These are phyloP conservation scores for Gulo gulo DNA, from an alignment of 2,113 vertebrate species.

Conservation along the genomic window DNA sequence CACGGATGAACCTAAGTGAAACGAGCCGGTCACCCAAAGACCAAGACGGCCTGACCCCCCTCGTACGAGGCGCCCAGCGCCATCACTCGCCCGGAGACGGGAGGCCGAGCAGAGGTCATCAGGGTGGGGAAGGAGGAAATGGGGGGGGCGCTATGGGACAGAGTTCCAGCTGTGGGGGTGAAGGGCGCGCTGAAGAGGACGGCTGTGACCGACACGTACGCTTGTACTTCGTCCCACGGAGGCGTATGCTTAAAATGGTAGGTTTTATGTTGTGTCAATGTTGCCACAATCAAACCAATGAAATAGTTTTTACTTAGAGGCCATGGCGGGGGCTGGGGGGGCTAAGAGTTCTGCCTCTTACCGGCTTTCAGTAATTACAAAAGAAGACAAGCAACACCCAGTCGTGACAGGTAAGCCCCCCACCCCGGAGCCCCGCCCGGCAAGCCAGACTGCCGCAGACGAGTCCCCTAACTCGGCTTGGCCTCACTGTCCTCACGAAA, in stretches of 20 bases:
- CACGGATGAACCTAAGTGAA: fast-evolving
- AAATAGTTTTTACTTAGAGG: background rate
- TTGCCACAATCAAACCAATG: background rate
- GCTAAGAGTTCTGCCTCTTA: background rate
- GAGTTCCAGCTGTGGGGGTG: too few relatives aligned
- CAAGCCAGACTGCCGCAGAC: background rate
- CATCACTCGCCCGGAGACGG: background rate
- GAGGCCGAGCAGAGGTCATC: fast-evolving
- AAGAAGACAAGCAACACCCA: background rate
- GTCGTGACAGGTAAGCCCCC: background rate
- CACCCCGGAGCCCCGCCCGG: background rate
- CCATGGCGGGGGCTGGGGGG: background rate
- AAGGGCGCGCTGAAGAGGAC: background rate
- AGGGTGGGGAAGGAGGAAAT: fast-evolving
- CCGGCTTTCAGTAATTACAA: background rate
- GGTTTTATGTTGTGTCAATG: background rate
- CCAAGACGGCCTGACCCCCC: background rate
- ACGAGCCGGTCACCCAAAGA: background rate
- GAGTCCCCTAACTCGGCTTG: background rate
- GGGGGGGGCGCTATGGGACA: fast-evolving
- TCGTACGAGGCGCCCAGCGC: fast-evolving
- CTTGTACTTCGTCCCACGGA: fast-evolving
- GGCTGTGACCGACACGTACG: fast-evolving
- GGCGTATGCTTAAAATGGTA: fast-evolving
- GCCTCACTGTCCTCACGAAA: background rate